Evolutionary conservation across 2,113 vertebrate species (phyloP).

Genomic region (Acanthisitta chloris): DNA sequence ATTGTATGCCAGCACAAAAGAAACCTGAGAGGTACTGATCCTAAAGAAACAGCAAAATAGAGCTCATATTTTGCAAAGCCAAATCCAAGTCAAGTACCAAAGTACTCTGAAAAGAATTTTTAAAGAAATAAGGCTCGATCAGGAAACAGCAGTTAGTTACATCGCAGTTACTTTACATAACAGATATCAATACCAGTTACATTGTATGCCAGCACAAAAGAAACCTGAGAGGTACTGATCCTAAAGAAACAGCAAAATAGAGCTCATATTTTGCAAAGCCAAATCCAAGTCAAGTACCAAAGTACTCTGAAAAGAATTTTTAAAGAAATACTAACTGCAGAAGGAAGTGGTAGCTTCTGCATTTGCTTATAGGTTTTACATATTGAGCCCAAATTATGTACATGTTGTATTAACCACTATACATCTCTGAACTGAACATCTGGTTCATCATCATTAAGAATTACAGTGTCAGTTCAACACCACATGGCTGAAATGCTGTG

Average conservation of each 20-base stretch:
- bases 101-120: neutral
- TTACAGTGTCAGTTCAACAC: neutral
- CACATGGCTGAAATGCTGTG: accelerated
- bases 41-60: neutral
- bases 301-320: neutral
- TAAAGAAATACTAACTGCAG: neutral
- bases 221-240: neutral
- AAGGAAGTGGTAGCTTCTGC: neutral
- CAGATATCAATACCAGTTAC: neutral
- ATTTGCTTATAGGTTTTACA: neutral
- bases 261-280: neutral
- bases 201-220: neutral
- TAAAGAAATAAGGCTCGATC: neutral
- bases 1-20: neutral
- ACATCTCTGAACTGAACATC: neutral
- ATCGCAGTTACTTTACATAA: neutral
- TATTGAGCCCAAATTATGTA: neutral
- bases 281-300: neutral
- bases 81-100: neutral
- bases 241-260: neutral
- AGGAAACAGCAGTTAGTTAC: neutral
- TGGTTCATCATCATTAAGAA: neutral
- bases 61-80: neutral
- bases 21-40: neutral
- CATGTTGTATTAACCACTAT: neutral